Percentiles rank a stretch among this genome's conserved stretches.
Conservation (phyloP, 2,797 vertebrate species). For the Zalophus californianus region DNA sequence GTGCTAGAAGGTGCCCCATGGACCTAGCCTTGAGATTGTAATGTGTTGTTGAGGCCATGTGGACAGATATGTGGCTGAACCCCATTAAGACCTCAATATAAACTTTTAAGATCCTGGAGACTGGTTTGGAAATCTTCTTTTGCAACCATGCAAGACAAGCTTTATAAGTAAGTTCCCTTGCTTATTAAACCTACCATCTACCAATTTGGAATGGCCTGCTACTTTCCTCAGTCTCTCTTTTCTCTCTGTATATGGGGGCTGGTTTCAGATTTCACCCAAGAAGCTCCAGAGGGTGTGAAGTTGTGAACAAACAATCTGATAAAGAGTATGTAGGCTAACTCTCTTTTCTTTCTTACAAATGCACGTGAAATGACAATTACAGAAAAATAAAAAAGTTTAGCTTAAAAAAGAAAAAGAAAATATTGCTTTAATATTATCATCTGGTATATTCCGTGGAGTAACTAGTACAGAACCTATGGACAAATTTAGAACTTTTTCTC, state of each 20-base stretch:
- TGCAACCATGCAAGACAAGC: neutral
- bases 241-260: neutral
- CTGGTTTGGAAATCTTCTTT: neutral
- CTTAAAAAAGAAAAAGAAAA: neutral
- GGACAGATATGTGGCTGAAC: neutral
- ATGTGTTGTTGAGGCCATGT: neutral
- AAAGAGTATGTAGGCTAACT: neutral
- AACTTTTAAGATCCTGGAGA: neutral
- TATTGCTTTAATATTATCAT: neutral
- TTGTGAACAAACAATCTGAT: neutral
- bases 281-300: neutral
- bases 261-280: neutral
- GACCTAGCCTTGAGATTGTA: neutral
- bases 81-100: too few species aligned
- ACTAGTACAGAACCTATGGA: neutral
- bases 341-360: neutral
- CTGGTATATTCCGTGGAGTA: neutral
- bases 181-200: neutral
- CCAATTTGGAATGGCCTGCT: neutral
- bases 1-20: neutral
- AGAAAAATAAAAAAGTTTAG: neutral
- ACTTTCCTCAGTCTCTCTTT: neutral
- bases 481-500: neutral
- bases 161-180: neutral
- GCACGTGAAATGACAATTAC: neutral